Conservation (phyloP, 2,888 invertebrate species). For the Sympetrum striolatum region DNA sequence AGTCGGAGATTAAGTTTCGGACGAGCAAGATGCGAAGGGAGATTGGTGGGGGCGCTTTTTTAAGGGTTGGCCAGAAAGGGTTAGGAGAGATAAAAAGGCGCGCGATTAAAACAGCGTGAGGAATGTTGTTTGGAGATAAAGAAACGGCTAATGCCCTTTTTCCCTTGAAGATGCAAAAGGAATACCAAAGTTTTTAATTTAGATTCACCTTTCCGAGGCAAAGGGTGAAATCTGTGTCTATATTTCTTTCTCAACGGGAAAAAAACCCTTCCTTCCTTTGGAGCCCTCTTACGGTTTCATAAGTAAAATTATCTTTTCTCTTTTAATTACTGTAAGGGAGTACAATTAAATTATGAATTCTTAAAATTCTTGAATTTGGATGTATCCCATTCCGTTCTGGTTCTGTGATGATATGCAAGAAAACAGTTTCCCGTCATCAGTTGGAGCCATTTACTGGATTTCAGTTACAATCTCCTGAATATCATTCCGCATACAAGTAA, state of each 20-base stretch:
- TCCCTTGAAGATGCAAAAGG: conserved; percentile 38
- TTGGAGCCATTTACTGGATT: no score
- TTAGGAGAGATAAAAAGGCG: conserved; percentile 22
- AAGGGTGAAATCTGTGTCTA: conserved; percentile 2
- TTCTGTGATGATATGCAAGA: no score
- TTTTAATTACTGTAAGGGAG: no score
- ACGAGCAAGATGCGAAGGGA: not conserved
- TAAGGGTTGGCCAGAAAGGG: not conserved
- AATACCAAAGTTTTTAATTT: conserved; percentile 42
- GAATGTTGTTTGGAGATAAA: conserved; percentile 30
- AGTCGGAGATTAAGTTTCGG: not conserved
- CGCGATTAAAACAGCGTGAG: conserved; percentile 31
- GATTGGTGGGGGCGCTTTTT: not conserved
- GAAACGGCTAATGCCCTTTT: conserved; percentile 34
- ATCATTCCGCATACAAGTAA: no score
- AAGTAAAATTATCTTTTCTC: not conserved
- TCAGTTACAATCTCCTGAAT: no score
- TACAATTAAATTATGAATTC: no score
- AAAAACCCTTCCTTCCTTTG: not conserved
- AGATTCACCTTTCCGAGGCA: conserved; percentile 24
- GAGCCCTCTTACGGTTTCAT: not conserved
- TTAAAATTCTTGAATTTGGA: no score
- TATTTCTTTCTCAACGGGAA: conserved; percentile 14
- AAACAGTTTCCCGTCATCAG: no score
- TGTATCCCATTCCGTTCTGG: no score